Percentiles rank a stretch among this genome's conserved stretches.
These are phyloP conservation scores for Herpetotheres cachinnans DNA, from an alignment of 2,113 vertebrate species.

Conservation along the genomic window DNA sequence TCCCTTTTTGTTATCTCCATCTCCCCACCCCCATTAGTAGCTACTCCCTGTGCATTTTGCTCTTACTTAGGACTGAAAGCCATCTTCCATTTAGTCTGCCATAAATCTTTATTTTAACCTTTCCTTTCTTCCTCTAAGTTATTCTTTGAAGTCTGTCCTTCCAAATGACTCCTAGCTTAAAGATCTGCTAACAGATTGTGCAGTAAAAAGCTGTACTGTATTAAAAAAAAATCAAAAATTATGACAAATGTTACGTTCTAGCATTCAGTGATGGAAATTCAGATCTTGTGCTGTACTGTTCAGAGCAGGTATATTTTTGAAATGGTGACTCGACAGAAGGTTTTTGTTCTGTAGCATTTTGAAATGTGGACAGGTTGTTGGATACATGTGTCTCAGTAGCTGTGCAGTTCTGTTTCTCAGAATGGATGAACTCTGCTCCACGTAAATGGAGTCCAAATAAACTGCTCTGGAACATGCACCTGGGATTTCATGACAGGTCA, in stretches of 20 bases:
- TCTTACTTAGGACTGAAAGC: not conserved
- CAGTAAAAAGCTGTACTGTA: not conserved
- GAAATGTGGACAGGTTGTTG: not conserved
- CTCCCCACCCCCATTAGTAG: slow-evolving; percentile 16
- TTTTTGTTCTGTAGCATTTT: not conserved
- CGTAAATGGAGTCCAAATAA: not conserved
- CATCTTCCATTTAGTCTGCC: not conserved
- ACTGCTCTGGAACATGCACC: not conserved
- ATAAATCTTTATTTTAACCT: not conserved
- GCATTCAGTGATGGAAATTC: not conserved
- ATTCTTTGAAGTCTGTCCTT: not conserved
- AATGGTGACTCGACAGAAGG: not conserved
- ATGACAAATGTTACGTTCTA: not conserved
- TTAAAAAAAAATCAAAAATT: not conserved
- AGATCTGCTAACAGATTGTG: not conserved
- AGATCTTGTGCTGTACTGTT: not conserved
- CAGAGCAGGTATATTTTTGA: not conserved
- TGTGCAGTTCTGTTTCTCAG: not conserved
- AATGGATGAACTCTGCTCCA: not conserved
- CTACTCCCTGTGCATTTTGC: not conserved
- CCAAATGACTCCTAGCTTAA: not conserved
- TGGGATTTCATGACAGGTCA: not conserved
- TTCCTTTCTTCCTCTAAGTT: not conserved
- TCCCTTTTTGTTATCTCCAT: not conserved
- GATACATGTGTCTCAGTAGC: not conserved